Evolutionary conservation across 2,888 invertebrate species (phyloP), one percentile per base, ranked within the genome.

Genomic region (Octonoba sinensis): DNA sequence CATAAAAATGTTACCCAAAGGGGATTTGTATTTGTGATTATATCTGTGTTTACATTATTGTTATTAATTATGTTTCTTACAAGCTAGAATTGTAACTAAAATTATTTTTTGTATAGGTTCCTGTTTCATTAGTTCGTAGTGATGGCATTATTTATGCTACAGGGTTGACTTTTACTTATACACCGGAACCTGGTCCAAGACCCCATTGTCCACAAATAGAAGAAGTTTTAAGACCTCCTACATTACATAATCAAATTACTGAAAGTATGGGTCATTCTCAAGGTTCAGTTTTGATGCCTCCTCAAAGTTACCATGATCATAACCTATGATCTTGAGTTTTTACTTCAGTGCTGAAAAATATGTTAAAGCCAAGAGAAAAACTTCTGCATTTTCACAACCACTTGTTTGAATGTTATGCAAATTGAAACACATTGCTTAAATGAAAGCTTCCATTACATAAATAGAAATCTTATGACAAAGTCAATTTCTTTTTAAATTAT

Each of bases 61-160:
- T 27, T 27, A 27, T 3, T 36, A 36, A 36, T 36, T 36, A 36
- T 36, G 11, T 1, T 36, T 4, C 11, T 36, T 11, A 36, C 8
- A 36, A 1, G 8, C 3, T 4, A 1, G 1, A 36, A 11, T 8
- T 36, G 6, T 8, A 36, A 8, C 3, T 36, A 36, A 36, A 4
- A 36, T 8, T 8, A 36, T 36, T 36, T 6, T 4, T 36, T 51
- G 70, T 71, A 15, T 54, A 90, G 89, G 91, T 97, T 84, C 98
- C 99, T 24, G 96, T 99, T 56, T 96, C 96, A 2, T 89, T 99
- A 85, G 99, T 99, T 12, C 92, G 99, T 67, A 96, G 95, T 89
- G 96, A 99, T 90, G 99, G 99, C 67, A 96, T 99, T 85, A 99
- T 99, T 87, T 99, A 99, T 90, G 96, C 97, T 36, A 99, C 99